Evolutionary conservation across 2,113 vertebrate genomes (phyloP), one percentile per base, ranked within the genome.

Genomic region (Cricetomys ansorgei): DNA sequence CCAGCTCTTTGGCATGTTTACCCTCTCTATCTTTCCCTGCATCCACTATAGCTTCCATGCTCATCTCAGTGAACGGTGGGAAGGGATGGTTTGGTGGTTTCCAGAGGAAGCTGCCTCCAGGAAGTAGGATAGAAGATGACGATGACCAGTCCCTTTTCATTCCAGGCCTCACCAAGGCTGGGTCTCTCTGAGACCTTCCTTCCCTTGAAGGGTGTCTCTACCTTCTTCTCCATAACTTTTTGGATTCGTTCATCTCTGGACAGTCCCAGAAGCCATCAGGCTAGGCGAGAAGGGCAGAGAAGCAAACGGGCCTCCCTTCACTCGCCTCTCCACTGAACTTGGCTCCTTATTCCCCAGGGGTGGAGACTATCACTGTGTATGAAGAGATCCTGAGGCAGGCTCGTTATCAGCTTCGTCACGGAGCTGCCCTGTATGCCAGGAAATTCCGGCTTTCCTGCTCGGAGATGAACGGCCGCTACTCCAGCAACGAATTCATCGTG

Each of bases 401-500:
- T 72, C 99, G 98, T 0, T 99, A 99, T 81, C 99, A 98, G 62
- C 99, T 99, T 93, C 98, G 98, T 83, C 99, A 97, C 0, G 99
- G 99, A 5, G 99, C 99, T 0, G 99, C 99, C 40, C 99, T 99
- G 84, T 99, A 99, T 1, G 99, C 99, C 96, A 98, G 99, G 96
- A 99, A 99, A 83, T 99, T 99, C 97, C 99, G 99, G 65, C 98
- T 99, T 86, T 99, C 99, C 96, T 99, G 99, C 98, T 99, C 99
- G 0, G 99, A 99, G 98, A 99, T 99, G 99, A 99, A 99, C 0
- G 99, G 99, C 57, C 99, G 99, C 88, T 99, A 99, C 98, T 99
- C 99, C 93, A 99, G 99, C 98, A 99, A 99, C 1, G 99, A 99
- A 96, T 98, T 99, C 94, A 99, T 99, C 19, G 99, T 99, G 65